These are phyloP conservation scores for Smithornis capensis DNA, from an alignment of 2,113 vertebrate species.

Conservation along the genomic window DNA sequence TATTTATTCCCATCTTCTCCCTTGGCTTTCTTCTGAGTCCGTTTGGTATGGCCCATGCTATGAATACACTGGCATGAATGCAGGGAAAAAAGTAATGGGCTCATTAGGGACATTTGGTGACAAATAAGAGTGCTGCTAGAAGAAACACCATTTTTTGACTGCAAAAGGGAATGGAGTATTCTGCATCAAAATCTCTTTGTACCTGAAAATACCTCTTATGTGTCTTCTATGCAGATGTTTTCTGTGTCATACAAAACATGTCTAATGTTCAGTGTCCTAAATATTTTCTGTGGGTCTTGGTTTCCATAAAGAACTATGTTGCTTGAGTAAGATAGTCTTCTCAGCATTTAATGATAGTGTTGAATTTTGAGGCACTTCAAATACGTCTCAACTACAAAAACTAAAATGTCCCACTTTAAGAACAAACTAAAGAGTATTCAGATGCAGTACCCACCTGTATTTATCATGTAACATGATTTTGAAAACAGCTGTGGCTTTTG, in stretches of 20 bases:
- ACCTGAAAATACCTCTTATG: background rate
- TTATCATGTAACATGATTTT: background rate
- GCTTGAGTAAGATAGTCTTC: background rate
- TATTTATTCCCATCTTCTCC: background rate
- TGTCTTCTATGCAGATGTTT: background rate
- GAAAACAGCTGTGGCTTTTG: background rate
- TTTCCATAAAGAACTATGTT: background rate
- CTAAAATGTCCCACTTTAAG: background rate
- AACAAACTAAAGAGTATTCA: background rate
- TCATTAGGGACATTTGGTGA: too few relatives aligned
- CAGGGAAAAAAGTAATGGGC: background rate
- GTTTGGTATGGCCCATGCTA: background rate
- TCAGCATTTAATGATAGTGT: background rate
- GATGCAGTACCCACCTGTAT: background rate
- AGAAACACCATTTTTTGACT: background rate
- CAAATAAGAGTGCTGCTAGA: background rate
- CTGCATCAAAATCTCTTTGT: background rate
- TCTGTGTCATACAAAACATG: background rate
- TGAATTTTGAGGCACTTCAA: background rate
- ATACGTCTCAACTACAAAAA: background rate
- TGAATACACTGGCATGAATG: background rate
- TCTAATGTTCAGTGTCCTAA: background rate
- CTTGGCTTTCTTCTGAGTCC: background rate
- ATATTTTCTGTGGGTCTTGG: background rate
- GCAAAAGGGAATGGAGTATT: background rate